phyloP scores from a whole-genome alignment of 1,140 invertebrate genomes.

The Pinna nobilis region DNA sequence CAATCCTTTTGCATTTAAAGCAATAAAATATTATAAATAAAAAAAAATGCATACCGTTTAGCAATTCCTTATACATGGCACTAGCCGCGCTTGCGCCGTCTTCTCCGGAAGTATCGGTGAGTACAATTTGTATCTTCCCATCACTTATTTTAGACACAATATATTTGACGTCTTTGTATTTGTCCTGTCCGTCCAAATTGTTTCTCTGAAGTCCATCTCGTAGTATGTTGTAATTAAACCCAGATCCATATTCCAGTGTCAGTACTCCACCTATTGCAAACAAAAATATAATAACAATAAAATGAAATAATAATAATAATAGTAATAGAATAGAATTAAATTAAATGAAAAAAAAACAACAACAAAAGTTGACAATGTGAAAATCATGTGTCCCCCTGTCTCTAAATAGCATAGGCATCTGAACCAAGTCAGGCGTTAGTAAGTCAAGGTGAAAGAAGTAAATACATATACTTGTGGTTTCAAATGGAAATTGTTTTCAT shows the following conservation, averaged over 20 bases:
- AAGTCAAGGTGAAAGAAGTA: no score
- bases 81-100: slow-evolving; percentile 31
- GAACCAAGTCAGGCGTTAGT: no score
- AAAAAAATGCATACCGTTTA: slow-evolving; percentile 36
- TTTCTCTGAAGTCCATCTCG: slow-evolving; percentile 46
- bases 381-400: no score
- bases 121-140: slow-evolving; percentile 51
- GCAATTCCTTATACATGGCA: slow-evolving; percentile 44
- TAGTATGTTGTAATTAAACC: slow-evolving; percentile 51
- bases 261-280: slow-evolving; percentile 44
- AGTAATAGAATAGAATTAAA: no score
- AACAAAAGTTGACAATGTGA: no score
- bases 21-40: background rate
- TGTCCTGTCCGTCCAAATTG: slow-evolving; percentile 37
- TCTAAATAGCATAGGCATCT: no score
- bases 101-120: slow-evolving; percentile 39
- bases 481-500: no score
- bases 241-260: slow-evolving; percentile 50
- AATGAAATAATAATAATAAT: no score
- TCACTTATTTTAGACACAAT: slow-evolving; percentile 47
- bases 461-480: no score
- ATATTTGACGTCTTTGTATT: slow-evolving; percentile 44
- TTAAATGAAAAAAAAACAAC: no score
- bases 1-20: background rate
- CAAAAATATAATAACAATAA: no score